Evolutionary conservation across 2,888 invertebrate genomes (phyloP).

Genomic region (Hoplodrina blanda): DNA sequence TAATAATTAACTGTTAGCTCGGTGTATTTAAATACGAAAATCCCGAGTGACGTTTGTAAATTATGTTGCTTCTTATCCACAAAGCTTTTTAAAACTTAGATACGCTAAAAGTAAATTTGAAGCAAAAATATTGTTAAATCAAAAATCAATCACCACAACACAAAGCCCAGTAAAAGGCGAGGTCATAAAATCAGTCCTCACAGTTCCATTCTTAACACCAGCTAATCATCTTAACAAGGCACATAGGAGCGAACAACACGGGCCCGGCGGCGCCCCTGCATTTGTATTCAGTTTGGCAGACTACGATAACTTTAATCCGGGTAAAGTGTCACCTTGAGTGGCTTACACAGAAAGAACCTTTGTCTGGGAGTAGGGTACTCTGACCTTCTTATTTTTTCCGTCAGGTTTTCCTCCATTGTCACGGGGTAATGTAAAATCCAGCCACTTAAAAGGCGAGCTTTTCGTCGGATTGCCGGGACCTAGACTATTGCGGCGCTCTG

Average conservation of each 20-base stretch:
- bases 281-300: slow-evolving; percentile 90
- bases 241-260: slow-evolving; percentile 70
- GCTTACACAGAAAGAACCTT: slow-evolving; percentile 88
- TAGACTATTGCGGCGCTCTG: slow-evolving; percentile 74
- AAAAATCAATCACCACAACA: slow-evolving; percentile 44
- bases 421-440: slow-evolving; percentile 83
- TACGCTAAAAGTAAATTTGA: slow-evolving; percentile 11
- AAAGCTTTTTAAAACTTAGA: slow-evolving; percentile 12
- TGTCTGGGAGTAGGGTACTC: slow-evolving; percentile 85
- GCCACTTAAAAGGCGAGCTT: slow-evolving; percentile 79
- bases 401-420: slow-evolving; percentile 85
- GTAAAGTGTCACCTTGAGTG: slow-evolving; percentile 90
- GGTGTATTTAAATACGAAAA: slow-evolving; percentile 66
- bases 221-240: slow-evolving; percentile 77
- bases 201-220: slow-evolving; percentile 57
- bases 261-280: slow-evolving; percentile 76
- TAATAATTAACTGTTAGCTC: slow-evolving; percentile 78
- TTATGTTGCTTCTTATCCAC: slow-evolving; percentile 37
- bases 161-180: slow-evolving; percentile 41
- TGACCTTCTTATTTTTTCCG: slow-evolving; percentile 87
- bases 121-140: slow-evolving; percentile 29
- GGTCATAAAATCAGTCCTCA: slow-evolving; percentile 49
- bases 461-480: slow-evolving; percentile 76
- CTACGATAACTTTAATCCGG: slow-evolving; percentile 90
- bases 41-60: slow-evolving; percentile 50